Base-by-base conservation (phyloP, 2,113 vertebrate genomes). In the Pundamilia nyererei region DNA sequence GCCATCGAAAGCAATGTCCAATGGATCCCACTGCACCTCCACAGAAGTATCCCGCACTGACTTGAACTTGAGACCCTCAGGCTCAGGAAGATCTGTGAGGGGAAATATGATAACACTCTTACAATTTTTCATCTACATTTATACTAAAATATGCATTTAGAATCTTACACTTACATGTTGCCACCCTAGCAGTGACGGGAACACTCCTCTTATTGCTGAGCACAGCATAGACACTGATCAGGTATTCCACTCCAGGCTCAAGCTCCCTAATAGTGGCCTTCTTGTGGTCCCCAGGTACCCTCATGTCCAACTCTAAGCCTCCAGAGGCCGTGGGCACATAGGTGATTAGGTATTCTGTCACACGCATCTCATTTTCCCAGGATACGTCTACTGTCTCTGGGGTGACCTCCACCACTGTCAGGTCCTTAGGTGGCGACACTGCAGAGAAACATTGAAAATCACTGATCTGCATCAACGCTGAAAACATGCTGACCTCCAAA, bases 1-100 rank as follows among this genome's bases (percentile, higher is more conserved):
- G 3, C 97, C 97, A 91, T 99, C 98, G 47, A 99, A 99, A 31
- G 97, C 95, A 6, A 99, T 97, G 87, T 98, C 96, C 86, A 99
- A 85, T 38, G 98, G 98, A 81, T 99, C 99, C 99, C 99, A 99
- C 86, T 98, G 97, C 85, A 99, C 99, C 89, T 99, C 97, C 55
- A 99, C 98, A 0, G 98, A 98, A 0, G 99, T 98, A 94, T 99
- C 99, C 88, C 95, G 96, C 40, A 99, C 96, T 9, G 98, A 97
- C 94, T 99, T 99, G 95, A 99, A 99, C 89, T 96, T 99, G 42
- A 99, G 95, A 29, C 98, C 99, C 89, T 99, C 98, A 7, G 99
- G 98, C 86, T 98, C 97, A 47, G 99, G 98, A 62, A 99, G 94
- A 94, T 99, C 98, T 99, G 92, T 54, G 19, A 45, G 3, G 65